Evolutionary conservation across 2,797 vertebrate genomes (phyloP).

Genomic region (Sebastes cheni): DNA sequence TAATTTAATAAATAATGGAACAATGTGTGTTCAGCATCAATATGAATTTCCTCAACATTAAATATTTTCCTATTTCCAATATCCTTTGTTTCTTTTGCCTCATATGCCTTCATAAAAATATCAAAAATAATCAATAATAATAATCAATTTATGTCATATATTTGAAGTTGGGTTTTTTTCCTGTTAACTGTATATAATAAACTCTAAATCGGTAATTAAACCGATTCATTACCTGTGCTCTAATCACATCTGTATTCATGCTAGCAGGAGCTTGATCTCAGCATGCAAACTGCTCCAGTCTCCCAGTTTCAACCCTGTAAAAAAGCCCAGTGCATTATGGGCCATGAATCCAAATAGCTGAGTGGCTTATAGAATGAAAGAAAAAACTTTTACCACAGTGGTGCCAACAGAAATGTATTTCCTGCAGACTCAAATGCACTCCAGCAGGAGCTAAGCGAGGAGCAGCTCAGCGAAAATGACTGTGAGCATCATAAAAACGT

Average conservation of each 20-base stretch:
- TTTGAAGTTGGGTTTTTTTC: background rate
- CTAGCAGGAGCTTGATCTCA: background rate
- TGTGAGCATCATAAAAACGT: slow-evolving; percentile 44
- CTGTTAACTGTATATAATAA: background rate
- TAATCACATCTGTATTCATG: background rate
- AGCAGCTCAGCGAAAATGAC: slow-evolving; percentile 36
- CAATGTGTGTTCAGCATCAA: no score
- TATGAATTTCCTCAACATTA: background rate
- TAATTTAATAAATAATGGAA: no score
- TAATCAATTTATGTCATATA: background rate
- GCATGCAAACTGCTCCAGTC: background rate
- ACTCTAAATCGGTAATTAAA: background rate
- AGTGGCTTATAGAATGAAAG: slow-evolving; percentile 25
- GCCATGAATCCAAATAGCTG: slow-evolving; percentile 31
- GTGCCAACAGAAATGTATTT: slow-evolving; percentile 34
- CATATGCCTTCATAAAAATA: no score
- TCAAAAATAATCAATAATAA: no score
- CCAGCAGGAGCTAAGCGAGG: slow-evolving; percentile 9
- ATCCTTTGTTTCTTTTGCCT: background rate
- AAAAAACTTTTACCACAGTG: background rate
- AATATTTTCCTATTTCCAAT: background rate
- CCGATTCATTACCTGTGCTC: background rate
- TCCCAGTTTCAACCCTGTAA: background rate
- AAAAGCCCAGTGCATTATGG: slow-evolving; percentile 20
- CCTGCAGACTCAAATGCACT: slow-evolving; percentile 10